Percentiles rank a stretch among this genome's conserved stretches.
These are phyloP conservation scores for Bubo blakistoni DNA, from an alignment of 2,113 vertebrate genomes.

Conservation along the genomic window DNA sequence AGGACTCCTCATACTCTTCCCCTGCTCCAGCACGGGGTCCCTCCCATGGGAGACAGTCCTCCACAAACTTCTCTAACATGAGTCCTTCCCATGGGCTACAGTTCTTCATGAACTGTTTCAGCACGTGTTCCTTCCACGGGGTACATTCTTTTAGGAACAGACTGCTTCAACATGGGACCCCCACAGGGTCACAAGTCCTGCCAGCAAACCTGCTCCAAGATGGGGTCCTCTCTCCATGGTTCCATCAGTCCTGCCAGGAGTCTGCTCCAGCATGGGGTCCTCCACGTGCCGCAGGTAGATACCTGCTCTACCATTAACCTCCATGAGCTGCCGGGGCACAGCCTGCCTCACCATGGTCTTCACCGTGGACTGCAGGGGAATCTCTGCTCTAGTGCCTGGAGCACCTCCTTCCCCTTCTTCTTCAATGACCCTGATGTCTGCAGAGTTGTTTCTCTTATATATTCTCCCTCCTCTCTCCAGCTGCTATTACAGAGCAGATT, in stretches of 20 bases:
- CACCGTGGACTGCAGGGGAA: neutral
- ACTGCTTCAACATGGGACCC: neutral
- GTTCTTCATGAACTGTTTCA: neutral
- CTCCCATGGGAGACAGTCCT: neutral
- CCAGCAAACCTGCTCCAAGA: neutral
- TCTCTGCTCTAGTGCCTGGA: neutral
- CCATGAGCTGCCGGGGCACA: neutral
- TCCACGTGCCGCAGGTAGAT: neutral
- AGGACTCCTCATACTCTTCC: neutral
- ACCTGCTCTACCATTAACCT: neutral
- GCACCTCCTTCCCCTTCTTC: neutral
- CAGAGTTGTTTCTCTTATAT: neutral
- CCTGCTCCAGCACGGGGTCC: neutral
- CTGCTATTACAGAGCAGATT: neutral
- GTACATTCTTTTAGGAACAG: neutral
- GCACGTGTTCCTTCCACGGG: rapidly evolving
- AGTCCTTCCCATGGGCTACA: neutral
- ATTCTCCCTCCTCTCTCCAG: neutral
- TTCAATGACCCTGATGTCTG: neutral
- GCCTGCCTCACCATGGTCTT: neutral
- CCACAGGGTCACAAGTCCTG: neutral
- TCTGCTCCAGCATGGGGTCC: neutral
- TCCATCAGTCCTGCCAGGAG: neutral
- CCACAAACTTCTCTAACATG: neutral
- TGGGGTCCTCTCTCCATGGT: neutral